Evolutionary conservation across 2,797 vertebrate species (phyloP), one percentile per base, ranked within the genome.

Genomic region (Sebastolobus altivelis): DNA sequence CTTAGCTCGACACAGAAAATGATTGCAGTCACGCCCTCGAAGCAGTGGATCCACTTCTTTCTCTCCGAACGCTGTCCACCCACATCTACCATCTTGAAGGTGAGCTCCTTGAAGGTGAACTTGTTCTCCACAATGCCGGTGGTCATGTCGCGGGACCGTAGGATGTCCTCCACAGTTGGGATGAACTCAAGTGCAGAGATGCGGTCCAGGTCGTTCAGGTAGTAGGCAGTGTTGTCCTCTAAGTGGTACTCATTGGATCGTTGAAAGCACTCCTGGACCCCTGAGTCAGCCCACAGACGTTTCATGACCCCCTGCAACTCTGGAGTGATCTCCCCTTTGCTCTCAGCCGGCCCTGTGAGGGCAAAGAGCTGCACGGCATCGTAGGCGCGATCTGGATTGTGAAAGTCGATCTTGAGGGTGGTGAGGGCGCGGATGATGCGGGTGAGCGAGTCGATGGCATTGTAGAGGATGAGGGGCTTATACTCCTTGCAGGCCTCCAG

Each of bases 31-130:
- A 99, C 99, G 5, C 99, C 99, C 93, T 99, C 99, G 10, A 99
- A 99, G 94, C 99, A 99, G 93, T 99, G 99, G 96, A 99, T 99
- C 98, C 98, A 99, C 92, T 99, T 99, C 95, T 99, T 99, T 84
- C 99, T 96, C 94, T 99, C 99, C 0, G 99, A 99, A 38, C 99
- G 96, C 94, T 99, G 98, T 37, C 99, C 99, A 5, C 99, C 99
- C 90, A 99, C 99, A 0, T 99, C 99, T 77, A 99, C 99, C 99
- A 99, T 99, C 96, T 99, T 99, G 96, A 99, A 99, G 83, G 99
- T 99, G 92, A 99, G 98, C 95, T 99, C 99, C 94, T 99, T 99
- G 95, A 99, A 99, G 91, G 99, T 99, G 95, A 99, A 99, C 94
- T 99, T 99, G 94, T 99, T 99, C 95, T 99, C 99, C 93, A 99